Evolutionary conservation across 1,140 invertebrate genomes (phyloP), one percentile per base, ranked within the genome.

Genomic region (Ips nitidus): DNA sequence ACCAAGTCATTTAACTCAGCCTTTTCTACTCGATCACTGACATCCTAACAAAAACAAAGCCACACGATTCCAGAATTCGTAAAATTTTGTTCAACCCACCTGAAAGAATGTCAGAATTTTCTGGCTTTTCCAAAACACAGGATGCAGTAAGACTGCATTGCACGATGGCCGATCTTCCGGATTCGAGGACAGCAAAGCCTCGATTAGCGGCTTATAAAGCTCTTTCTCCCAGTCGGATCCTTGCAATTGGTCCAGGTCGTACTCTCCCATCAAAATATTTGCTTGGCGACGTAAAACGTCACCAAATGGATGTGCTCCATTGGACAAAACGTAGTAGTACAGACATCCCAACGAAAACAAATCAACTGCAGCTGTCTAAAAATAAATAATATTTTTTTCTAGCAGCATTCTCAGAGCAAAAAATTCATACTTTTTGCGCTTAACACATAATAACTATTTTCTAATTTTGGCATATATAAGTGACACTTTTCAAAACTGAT

Each of bases 291-390:
- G 83, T 1, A 98, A 80, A 36, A 89, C 81, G 76, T 98, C 94
- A 1, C 98, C 98, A 82, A 98, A 99, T 1, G 97, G 97, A 87
- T 99, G 98, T 63, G 90, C 88, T 4, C 97, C 98, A 53, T 87
- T 85, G 0, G 94, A 93, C 2, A 98, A 78, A 2, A 98, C 95
- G 82, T 97, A 99, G 80, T 98, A 98, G 81, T 95, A 97, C 2
- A 99, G 92, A 82, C 98, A 99, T 4, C 98, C 98, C 52, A 98
- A 82, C 0, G 97, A 98, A 80, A 99, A 99, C 73, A 99, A 91
- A 81, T 99, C 98, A 8, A 99, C 95, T 1, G 95, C 89, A 76
- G 91, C 94, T 0, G 95, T 98, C 91, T 94, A 78, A 41, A 86
- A 85, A 64, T 1, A 50, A 8, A 50, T 8, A 1, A 50, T 3